Conservation (phyloP, 2,888 invertebrate genomes). For the Linnaemya vulpina region DNA sequence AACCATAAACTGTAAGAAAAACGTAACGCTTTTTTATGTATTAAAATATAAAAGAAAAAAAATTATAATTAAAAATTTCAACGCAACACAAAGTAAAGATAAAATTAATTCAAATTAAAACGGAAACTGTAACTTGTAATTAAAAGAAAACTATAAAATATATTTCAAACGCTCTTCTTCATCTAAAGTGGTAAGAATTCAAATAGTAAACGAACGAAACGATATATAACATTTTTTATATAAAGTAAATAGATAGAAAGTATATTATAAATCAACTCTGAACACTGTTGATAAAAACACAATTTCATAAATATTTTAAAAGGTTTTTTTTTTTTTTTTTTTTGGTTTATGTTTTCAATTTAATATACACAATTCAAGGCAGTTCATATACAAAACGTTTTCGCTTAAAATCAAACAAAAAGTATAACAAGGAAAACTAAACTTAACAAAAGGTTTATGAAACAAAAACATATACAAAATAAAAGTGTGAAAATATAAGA, state of each 20-base stretch:
- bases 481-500: neutral
- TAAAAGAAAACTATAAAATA: slow-evolving; percentile 58
- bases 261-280: slow-evolving; percentile 57
- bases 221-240: slow-evolving; percentile 53
- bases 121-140: slow-evolving; percentile 67
- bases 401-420: slow-evolving; percentile 66
- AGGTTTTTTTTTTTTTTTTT: slow-evolving; percentile 7
- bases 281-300: slow-evolving; percentile 54
- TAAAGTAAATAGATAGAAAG: slow-evolving; percentile 43
- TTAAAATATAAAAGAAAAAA: slow-evolving; percentile 53
- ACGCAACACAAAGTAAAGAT: slow-evolving; percentile 68
- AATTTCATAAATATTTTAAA: slow-evolving; percentile 54
- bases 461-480: neutral
- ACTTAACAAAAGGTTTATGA: slow-evolving; percentile 9
- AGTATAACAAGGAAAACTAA: slow-evolving; percentile 2
- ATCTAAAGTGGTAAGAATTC: slow-evolving; percentile 63
- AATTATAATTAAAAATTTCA: slow-evolving; percentile 49
- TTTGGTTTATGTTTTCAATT: slow-evolving; percentile 42
- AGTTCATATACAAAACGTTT: slow-evolving; percentile 75
- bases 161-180: slow-evolving; percentile 65
- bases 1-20: slow-evolving; percentile 72
- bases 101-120: slow-evolving; percentile 50
- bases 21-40: slow-evolving; percentile 74
- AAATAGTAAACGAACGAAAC: slow-evolving; percentile 50
- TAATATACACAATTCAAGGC: slow-evolving; percentile 74